Evolutionary conservation across 1,140 invertebrate species (phyloP).

Genomic region (Trichonephila clavipes): DNA sequence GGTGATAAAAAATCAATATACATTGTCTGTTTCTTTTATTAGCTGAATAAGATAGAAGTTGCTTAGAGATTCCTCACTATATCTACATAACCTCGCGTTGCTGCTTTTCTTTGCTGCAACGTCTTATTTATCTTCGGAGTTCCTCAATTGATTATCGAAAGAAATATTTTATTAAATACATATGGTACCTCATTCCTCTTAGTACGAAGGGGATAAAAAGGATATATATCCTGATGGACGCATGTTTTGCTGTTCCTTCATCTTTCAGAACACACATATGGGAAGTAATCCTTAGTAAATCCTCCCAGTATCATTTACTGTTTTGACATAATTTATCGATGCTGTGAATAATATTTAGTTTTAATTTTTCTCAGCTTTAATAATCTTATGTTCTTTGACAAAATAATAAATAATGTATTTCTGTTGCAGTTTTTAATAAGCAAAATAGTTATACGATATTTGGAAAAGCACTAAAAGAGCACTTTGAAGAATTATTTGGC

Average conservation of each 20-base stretch:
- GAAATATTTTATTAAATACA: constrained; percentile 25
- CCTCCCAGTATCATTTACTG: not conserved
- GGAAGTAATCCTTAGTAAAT: not conserved
- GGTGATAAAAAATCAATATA: no score
- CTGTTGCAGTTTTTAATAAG: no score
- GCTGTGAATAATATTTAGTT: no score
- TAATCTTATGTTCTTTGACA: no score
- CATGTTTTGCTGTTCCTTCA: not conserved
- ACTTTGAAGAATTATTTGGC: no score
- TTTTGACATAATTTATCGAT: no score
- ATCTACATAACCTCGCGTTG: not conserved
- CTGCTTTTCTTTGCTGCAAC: not conserved
- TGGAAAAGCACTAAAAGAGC: no score
- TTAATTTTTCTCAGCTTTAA: no score
- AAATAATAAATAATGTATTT: no score
- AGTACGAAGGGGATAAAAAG: not conserved
- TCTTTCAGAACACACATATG: not conserved
- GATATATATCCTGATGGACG: not conserved
- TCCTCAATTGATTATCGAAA: constrained; percentile 16
- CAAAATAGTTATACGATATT: no score
- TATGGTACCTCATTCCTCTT: not conserved
- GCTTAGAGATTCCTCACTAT: not conserved
- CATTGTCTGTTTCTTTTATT: constrained; percentile 1
- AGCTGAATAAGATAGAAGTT: constrained; percentile 9
- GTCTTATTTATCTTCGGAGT: constrained; percentile 15